phyloP scores from a whole-genome alignment of 2,888 invertebrate genomes.

The Lasioglossum figueresi region DNA sequence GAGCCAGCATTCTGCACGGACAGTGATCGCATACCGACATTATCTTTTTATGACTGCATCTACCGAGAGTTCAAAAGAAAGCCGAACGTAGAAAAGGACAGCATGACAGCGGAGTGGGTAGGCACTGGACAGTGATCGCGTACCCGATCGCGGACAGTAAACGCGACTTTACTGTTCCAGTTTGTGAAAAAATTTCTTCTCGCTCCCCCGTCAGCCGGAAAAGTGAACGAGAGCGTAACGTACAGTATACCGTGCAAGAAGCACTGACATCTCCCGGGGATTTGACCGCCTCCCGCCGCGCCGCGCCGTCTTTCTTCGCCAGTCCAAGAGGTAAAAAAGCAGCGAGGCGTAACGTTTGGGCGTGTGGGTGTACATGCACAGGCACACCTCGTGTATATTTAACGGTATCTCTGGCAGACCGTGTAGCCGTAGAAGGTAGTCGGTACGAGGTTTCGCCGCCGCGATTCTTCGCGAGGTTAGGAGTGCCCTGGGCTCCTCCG shows the following conservation, averaged over 20 bases:
- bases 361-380: neutral
- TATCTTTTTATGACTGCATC: too few relatives aligned
- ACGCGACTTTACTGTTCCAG: too few relatives aligned
- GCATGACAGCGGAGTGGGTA: too few relatives aligned
- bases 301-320: constrained; percentile 2
- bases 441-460: constrained; percentile 57
- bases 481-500: constrained; percentile 68
- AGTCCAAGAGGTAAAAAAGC: constrained; percentile 45
- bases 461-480: constrained; percentile 68
- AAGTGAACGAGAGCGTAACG: constrained; percentile 1
- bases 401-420: constrained; percentile 32
- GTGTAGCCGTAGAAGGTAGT: constrained; percentile 2
- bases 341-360: neutral
- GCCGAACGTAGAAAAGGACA: too few relatives aligned
- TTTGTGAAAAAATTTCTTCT: neutral
- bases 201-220: neutral
- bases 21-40: too few relatives aligned
- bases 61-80: too few relatives aligned
- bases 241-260: constrained; percentile 18
- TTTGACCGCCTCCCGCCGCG: constrained; percentile 22
- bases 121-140: too few relatives aligned
- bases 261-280: constrained; percentile 35
- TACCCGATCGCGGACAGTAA: too few relatives aligned
- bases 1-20: too few relatives aligned
- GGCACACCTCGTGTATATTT: constrained; percentile 24